Evolutionary conservation across 2,888 invertebrate species (phyloP).

Genomic region (Drosophila mettleri): DNA sequence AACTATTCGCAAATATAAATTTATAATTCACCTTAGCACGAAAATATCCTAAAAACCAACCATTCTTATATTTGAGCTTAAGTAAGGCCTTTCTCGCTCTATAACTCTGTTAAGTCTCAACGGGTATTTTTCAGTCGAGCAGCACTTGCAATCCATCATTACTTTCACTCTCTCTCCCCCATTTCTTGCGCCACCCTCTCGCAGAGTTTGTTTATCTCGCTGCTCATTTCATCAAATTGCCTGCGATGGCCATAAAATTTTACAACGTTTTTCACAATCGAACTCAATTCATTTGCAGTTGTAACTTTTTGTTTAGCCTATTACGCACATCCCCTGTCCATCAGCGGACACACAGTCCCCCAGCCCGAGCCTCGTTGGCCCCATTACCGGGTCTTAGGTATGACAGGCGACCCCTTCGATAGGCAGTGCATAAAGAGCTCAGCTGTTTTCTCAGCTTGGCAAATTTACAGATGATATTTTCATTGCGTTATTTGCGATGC

Average conservation of each 20-base stretch:
- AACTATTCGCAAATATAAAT: too few relatives aligned
- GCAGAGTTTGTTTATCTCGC: conserved; percentile 37
- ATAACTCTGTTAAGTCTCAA: not conserved
- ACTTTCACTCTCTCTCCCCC: not conserved
- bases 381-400: too few relatives aligned
- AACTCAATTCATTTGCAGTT: conserved; percentile 65
- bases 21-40: too few relatives aligned
- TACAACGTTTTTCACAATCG: conserved; percentile 56
- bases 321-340: not conserved
- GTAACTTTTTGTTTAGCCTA: conserved; percentile 45
- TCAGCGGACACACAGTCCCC: too few relatives aligned
- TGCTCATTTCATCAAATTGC: conserved; percentile 62
- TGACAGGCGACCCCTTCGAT: not conserved
- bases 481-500: conserved; percentile 73
- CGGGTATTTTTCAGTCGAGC: conserved; percentile 22
- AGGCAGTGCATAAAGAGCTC: conserved; percentile 61
- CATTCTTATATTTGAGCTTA: not conserved
- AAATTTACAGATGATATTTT: conserved; percentile 70
- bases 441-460: conserved; percentile 50
- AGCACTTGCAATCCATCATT: not conserved
- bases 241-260: conserved; percentile 71
- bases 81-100: too few relatives aligned
- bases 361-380: too few relatives aligned
- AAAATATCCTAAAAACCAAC: too few relatives aligned
- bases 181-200: too few relatives aligned